Evolutionary conservation across 2,113 vertebrate genomes (phyloP), one percentile per base, ranked within the genome.

Genomic region (Gavialis gangeticus): DNA sequence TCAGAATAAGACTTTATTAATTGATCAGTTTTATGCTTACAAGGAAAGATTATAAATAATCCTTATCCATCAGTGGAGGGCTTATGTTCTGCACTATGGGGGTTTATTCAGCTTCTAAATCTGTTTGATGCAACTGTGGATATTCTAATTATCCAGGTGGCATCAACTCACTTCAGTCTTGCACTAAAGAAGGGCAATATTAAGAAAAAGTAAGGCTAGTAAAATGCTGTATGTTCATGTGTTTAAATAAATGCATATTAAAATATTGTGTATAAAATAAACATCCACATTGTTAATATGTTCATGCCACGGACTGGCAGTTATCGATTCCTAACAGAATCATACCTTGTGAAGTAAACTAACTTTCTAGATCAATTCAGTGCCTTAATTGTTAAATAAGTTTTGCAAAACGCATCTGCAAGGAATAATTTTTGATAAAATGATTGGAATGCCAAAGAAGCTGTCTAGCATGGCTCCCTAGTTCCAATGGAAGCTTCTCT

Each of bases 181-280:
- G 12, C 69, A 78, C 87, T 34, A 79, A 79, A 78, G 54, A 14
- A 92, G 90, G 64, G 57, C 78, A 89, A 22, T 3, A 17, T 30
- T 78, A 60, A 88, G 34, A 82, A 37, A 27, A 56, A 18, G n/a
- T 25, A 91, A 91, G 64, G 84, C 71, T 54, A 84, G 69, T 86
- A 89, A 92, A 63, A 37, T 84, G 73, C 56, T 78, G 88, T 75
- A n/a, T 82, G 80, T 84, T 63, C 63, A 84, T 46, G 71, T 27
- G 62, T 92, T 89, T 88, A 91, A 91, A 82, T 86, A 86, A 71
- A 21, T 6, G 91, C 83, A 80, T 80, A 66, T 66, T 62, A 95
- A 94, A 94, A 62, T 83, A 37, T 22, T 11, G 30, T 81, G 88
- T 80, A 34, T 69, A 75, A 84, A 90, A 37, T 55, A 78, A 59